Percentiles rank a stretch among this genome's conserved stretches.
phyloP scores from a whole-genome alignment of 92 coral and sea anemone genomes.

The Parazoanthus swiftii region DNA sequence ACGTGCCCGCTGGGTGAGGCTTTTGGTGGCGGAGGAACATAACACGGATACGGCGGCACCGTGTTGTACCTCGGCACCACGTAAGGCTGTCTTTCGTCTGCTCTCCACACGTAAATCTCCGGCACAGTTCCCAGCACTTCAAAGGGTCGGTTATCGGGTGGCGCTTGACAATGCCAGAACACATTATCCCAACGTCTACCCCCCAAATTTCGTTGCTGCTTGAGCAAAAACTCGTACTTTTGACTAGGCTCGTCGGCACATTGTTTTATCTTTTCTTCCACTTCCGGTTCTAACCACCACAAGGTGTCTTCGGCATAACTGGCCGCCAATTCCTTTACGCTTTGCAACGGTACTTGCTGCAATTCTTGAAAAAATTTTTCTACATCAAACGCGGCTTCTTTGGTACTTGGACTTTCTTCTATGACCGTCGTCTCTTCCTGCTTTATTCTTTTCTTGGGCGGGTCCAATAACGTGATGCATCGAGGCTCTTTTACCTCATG shows the following conservation, averaged over 20 bases:
- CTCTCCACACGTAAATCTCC: slow-evolving; percentile 12
- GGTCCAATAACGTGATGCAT: slow-evolving; percentile 7
- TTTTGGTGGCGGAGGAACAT: slow-evolving; percentile 15
- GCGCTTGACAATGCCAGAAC: slow-evolving; percentile 12
- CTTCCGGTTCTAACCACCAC: slow-evolving; percentile 15
- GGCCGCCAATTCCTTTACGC: slow-evolving; percentile 16
- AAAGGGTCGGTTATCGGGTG: slow-evolving; percentile 12
- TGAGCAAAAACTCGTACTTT: slow-evolving; percentile 13
- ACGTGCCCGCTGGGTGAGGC: slow-evolving; percentile 18
- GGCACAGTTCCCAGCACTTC: slow-evolving; percentile 16
- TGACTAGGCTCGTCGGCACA: slow-evolving; percentile 16
- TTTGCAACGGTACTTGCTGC: slow-evolving; percentile 15
- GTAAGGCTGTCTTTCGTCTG: slow-evolving; percentile 15
- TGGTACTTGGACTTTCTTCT: slow-evolving; percentile 13
- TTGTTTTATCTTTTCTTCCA: slow-evolving; percentile 11
- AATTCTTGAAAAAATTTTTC: slow-evolving; percentile 10
- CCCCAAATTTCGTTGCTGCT: slow-evolving; percentile 15
- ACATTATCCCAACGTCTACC: slow-evolving; percentile 7
- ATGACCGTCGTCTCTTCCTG: slow-evolving; percentile 12
- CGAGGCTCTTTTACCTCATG: slow-evolving; percentile 8
- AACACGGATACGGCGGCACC: slow-evolving; percentile 14
- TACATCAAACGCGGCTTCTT: slow-evolving; percentile 14
- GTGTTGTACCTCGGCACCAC: slow-evolving; percentile 16
- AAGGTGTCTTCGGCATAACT: slow-evolving; percentile 14
- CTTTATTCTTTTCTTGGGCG: slow-evolving; percentile 13